A percentile compares a stretch with the other conserved stretches of the same genome.
These are phyloP conservation scores for Cyaniris semiargus DNA, from an alignment of 2,888 invertebrate species.

Conservation along the genomic window DNA sequence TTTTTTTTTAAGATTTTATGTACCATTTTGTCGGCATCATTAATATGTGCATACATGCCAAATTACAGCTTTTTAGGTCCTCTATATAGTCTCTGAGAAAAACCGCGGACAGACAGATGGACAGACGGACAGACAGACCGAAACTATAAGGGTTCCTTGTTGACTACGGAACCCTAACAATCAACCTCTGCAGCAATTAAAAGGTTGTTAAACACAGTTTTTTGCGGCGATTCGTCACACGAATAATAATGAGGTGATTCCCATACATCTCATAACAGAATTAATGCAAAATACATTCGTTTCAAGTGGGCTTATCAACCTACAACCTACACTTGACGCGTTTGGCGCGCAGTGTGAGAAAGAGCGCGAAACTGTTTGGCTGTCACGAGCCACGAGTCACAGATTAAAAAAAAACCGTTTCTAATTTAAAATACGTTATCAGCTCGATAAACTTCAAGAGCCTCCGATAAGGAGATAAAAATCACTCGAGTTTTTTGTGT, in stretches of 20 bases:
- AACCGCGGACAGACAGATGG: too few species aligned
- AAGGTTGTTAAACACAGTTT: slow-evolving; percentile 12
- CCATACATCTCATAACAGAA: slow-evolving; percentile 34
- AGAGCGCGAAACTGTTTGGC: slow-evolving; percentile 41
- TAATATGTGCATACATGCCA: too few species aligned
- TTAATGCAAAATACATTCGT: slow-evolving; percentile 38
- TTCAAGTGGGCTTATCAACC: slow-evolving; percentile 45
- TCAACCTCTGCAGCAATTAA: slow-evolving; percentile 3
- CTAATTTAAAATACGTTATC: slow-evolving; percentile 31
- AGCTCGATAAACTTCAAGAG: slow-evolving; percentile 39
- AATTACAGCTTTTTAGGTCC: too few species aligned
- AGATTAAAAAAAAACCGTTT: slow-evolving; percentile 40
- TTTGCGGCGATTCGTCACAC: slow-evolving; percentile 14
- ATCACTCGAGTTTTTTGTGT: slow-evolving; percentile 13
- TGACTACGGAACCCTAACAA: too few species aligned
- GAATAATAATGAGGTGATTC: slow-evolving; percentile 24
- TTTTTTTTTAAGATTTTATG: too few species aligned
- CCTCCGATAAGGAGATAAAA: slow-evolving; percentile 35
- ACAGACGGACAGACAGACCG: too few species aligned
- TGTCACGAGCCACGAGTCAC: slow-evolving; percentile 34
- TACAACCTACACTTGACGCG: slow-evolving; percentile 42
- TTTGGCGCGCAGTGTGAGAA: slow-evolving; percentile 44
- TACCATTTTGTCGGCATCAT: too few species aligned
- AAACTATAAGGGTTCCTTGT: too few species aligned
- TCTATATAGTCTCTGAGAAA: too few species aligned